Percentiles rank a stretch among this genome's conserved stretches.
These are phyloP conservation scores for Menura novaehollandiae DNA, from an alignment of 2,113 vertebrate species.

Conservation along the genomic window DNA sequence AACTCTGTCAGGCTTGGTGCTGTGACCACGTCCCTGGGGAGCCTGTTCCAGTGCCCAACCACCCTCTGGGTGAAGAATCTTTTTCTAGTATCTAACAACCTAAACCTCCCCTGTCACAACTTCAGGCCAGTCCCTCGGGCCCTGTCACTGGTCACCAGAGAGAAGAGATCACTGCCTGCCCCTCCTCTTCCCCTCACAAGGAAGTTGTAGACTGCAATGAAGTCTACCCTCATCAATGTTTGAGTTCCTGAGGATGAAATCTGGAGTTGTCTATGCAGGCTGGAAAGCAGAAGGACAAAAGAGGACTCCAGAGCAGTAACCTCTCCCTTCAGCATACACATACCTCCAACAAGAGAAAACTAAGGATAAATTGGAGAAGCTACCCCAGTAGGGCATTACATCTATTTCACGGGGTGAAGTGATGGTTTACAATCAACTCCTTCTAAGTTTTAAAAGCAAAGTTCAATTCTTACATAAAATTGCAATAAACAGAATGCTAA, in stretches of 20 bases:
- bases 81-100: background rate
- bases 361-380: background rate
- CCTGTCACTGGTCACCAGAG: background rate
- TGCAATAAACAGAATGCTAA: background rate
- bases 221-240: background rate
- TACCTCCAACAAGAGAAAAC: background rate
- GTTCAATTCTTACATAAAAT: background rate
- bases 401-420: background rate
- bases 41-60: background rate
- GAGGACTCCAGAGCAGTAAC: background rate
- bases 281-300: background rate
- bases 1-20: background rate
- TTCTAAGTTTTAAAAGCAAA: background rate
- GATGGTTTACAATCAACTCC: background rate
- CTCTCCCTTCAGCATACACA: background rate
- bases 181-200: background rate
- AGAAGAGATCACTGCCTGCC: background rate
- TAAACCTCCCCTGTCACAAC: background rate
- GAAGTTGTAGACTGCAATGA: background rate
- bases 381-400: background rate
- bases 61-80: background rate
- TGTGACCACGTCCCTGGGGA: background rate
- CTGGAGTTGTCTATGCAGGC: background rate
- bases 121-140: rapidly evolving
- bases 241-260: background rate